Base-by-base conservation (phyloP, 1,140 invertebrate species). In the Drosophila pallidifrons region DNA sequence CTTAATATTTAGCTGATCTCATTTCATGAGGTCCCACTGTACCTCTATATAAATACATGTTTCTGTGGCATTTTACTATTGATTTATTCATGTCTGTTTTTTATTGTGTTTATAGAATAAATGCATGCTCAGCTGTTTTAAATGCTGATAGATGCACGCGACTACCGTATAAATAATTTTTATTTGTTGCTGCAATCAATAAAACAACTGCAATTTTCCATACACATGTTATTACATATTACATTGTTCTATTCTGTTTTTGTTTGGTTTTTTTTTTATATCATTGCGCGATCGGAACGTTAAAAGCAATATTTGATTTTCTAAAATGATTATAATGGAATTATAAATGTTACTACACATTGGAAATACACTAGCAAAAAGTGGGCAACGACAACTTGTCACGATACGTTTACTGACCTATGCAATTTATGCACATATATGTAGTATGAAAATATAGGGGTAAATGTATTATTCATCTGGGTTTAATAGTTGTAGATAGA, bases 61-160 rank as follows among this genome's bases (percentile, higher is more conserved):
- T 30, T 52, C 3, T 57, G n/a, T 46, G 11, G n/a, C 35, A 3
- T 20, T 7, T 5, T 46, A 47, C 52, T 57, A 57, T 57, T 57
- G 32, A 66, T 47, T 46, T 30, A 30, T 61, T 13, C 59, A 45
- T 66, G 64, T 57, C 32, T 13, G 47, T 15, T 10, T 15, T 6
- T 15, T 8, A 25, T 25, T 35, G n/a, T 59, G 16, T n/a, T 28
- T 28, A 25, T 28, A 32, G 45, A 25, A 49, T 51, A 41, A 25
- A 59, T 73, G 49, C 49, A 74, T 41, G 49, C 71, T 69, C 57
- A 74, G 71, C 65, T 55, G 57, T 35, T 67, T 73, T 73, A 73
- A 73, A 58, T 32, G 52, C 35, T 20, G 52, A 25, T 51, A 46
- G 65, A 45, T 54, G 49, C 65, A 69, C 57, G 65, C 65, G 47